Evolutionary conservation across 2,888 invertebrate species (phyloP).

Genomic region (Lepidonotus clava): DNA sequence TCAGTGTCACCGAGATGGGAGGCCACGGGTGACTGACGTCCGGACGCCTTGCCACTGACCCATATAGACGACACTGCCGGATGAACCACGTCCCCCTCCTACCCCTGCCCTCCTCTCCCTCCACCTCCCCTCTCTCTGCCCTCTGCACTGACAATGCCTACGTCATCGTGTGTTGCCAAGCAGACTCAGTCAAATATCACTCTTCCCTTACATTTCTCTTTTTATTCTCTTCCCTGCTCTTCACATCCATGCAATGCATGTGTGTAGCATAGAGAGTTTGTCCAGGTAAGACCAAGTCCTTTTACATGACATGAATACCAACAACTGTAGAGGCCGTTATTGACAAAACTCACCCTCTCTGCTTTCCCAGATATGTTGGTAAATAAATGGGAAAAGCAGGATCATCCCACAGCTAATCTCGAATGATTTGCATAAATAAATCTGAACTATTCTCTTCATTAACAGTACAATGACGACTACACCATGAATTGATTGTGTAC

Average conservation of each 20-base stretch:
- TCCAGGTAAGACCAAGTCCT: too few species aligned
- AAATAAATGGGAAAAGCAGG: too few species aligned
- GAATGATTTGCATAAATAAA: too few species aligned
- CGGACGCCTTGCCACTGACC: conserved; percentile 40
- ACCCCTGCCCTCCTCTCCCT: not conserved
- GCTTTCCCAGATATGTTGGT: too few species aligned
- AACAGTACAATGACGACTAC: too few species aligned
- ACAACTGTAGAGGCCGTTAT: too few species aligned
- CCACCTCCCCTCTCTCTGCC: not conserved
- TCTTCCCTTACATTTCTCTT: not conserved
- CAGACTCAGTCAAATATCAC: not conserved
- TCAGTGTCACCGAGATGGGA: conserved; percentile 15
- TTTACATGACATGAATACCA: conserved; percentile 1
- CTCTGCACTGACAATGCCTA: conserved; percentile 33
- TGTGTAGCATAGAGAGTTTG: not conserved
- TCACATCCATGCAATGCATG: not conserved
- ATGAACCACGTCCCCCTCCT: not conserved
- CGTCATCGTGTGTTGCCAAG: conserved; percentile 34
- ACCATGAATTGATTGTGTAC: too few species aligned
- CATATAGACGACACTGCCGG: conserved; percentile 29
- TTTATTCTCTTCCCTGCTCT: not conserved
- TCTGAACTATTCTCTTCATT: too few species aligned
- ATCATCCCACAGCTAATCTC: too few species aligned
- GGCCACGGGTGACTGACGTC: not conserved
- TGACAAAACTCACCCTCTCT: too few species aligned